Base-by-base conservation (phyloP, 2,888 invertebrate species). In the Dioctria rufipes region DNA sequence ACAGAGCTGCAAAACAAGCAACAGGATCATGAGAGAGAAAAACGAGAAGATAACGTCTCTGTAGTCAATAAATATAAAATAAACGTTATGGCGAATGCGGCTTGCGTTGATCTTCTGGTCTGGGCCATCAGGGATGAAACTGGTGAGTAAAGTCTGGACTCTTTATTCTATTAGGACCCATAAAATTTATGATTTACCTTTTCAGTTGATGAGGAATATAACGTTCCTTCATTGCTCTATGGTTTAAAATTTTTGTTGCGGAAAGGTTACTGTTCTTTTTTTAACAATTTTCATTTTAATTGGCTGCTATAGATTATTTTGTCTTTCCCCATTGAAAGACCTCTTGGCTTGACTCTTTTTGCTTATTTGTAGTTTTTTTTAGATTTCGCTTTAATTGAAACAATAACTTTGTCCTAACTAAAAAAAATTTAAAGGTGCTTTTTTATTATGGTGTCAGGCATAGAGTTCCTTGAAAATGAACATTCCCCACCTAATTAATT, bases 91-190 rank as follows among this genome's bases (percentile, higher is more conserved):
- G 97, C 98, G 0, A 98, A 98, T 90, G 97, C 98, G 0, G 98
- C 98, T 0, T 99, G 98, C 87, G 97, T 99, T 0, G 98, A 99
- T 89, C 91, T 99, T 5, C 91, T 99, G 2, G 98, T 99, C 46
- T 99, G 99, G 99, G 98, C 98, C 0, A 97, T 98, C 84, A 95
- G 95, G 1, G 98, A 98, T 88, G 98, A 98, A 91, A 95, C 96
- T 86, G 97, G 98, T 97, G 88, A 90, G 86, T 84, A 63, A 58
- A 13, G 11, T 39, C n/a, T 65, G 42, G 9, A 3, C 6, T 25
- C 13, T 8, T 11, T 49, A 9, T 51, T 66, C 6, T 80, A n/a
- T 46, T 75, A 13, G 46, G 4, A 79, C 25, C 25, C 9, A 46
- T 49, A 78, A 37, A 78, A 39, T n/a, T 39, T 25, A 25, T 25